Evolutionary conservation across 2,888 invertebrate species (phyloP), one percentile per base, ranked within the genome.

Genomic region (Calliphora vomitoria): DNA sequence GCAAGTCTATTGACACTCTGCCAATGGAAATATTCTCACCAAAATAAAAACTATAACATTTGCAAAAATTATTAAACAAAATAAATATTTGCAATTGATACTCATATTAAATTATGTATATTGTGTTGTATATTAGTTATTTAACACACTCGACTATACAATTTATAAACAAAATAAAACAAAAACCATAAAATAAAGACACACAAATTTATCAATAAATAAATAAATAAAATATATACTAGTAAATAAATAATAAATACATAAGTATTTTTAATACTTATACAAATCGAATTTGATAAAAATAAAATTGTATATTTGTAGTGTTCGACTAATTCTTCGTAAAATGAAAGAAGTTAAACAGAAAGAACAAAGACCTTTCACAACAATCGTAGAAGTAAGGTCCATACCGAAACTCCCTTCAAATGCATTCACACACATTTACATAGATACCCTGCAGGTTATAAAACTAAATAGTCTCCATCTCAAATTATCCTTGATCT

Each of bases 291-390:
- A 31, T 55, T 55, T 80, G 47, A 35, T 69, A 38, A 11, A n/a
- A 72, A 44, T n/a, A 13, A 18, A 41, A 18, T 58, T 15, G 11
- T 76, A 35, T 38, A 41, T 13, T 62, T 38, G 25, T 47, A 38
- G 20, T 38, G 31, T 8, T 10, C 41, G 47, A 31, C 31, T 35
- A 15, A 20, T 47, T 55, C 8, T 55, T 31, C 25, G 53, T 64
- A 15, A 72, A 81, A 72, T 64, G n/a, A 53, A 38, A 47, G 15
- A 71, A 47, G 18, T 25, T 11, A 15, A 68, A 66, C 64, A 41
- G 41, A 62, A 66, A 31, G 41, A 76, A 76, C 68, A 76, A 69
- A 83, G 69, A 83, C 69, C 71, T 83, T 62, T 71, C 53, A 53
- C 62, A 76, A 76, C 62, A 62, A 72, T 31, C 20, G 38, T 41